Percentiles rank a stretch among this genome's conserved stretches.
phyloP scores from a whole-genome alignment of 1,140 invertebrate genomes.

The Pararge aegeria region DNA sequence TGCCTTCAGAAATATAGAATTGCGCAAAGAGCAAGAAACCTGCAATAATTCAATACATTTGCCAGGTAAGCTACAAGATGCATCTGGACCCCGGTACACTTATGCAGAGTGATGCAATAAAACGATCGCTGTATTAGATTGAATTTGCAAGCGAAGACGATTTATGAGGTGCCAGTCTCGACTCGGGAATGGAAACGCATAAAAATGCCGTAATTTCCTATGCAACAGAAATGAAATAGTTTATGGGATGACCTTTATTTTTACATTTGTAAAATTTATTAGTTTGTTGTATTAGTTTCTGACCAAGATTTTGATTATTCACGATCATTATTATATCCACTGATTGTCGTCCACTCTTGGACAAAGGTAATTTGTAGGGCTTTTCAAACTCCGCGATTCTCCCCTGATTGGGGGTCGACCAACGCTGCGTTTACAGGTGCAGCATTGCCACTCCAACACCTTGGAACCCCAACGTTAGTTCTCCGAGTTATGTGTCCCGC shows the following conservation, averaged over 20 bases:
- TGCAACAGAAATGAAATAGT: conserved; percentile 2
- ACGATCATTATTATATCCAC: too few relatives aligned
- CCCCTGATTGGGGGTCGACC: too few relatives aligned
- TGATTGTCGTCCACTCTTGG: too few relatives aligned
- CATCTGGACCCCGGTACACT: neutral
- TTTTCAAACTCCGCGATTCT: too few relatives aligned
- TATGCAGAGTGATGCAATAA: neutral
- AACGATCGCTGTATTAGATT: neutral
- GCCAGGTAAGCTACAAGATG: neutral
- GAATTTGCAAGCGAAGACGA: conserved; percentile 3
- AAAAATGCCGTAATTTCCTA: conserved; percentile 1
- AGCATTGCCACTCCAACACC: too few relatives aligned
- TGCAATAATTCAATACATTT: neutral
- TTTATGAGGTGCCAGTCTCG: conserved; percentile 1
- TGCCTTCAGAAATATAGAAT: neutral
- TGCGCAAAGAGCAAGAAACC: neutral
- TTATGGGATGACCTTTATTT: neutral
- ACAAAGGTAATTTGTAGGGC: too few relatives aligned
- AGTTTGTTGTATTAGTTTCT: too few relatives aligned
- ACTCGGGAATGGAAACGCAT: neutral
- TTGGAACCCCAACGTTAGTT: too few relatives aligned
- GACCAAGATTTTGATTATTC: too few relatives aligned
- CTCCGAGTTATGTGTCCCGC: too few relatives aligned
- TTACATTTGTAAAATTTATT: neutral
- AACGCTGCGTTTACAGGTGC: too few relatives aligned